phyloP scores from a whole-genome alignment of 2,113 vertebrate species.

The Pampusana beccarii region DNA sequence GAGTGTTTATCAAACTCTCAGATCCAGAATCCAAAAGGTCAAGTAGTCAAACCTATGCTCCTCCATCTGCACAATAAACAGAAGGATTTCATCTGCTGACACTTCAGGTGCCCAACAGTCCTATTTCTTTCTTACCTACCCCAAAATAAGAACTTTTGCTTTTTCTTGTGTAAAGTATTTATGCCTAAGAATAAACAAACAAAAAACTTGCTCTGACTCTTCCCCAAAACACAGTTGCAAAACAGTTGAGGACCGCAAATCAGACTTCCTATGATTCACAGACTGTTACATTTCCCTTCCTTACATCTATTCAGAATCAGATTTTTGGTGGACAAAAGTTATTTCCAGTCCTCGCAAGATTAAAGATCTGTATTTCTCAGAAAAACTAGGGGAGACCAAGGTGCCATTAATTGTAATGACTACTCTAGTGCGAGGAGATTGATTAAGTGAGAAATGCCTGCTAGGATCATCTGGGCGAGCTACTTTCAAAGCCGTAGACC shows the following conservation, averaged over 20 bases:
- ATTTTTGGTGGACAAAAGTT: neutral
- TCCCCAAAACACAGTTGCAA: neutral
- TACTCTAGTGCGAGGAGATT: neutral
- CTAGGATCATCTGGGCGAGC: neutral
- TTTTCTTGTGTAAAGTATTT: neutral
- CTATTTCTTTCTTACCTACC: neutral
- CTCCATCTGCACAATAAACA: conserved; percentile 27
- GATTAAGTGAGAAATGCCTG: conserved; percentile 16
- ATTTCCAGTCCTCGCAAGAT: neutral
- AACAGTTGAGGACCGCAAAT: neutral
- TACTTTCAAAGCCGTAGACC: neutral
- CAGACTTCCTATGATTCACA: neutral
- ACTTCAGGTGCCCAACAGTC: neutral
- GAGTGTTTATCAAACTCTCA: conserved; percentile 24
- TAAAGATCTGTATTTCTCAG: neutral
- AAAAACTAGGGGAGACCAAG: neutral
- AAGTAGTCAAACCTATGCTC: neutral
- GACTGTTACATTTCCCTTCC: neutral
- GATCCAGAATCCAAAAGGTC: conserved; percentile 42
- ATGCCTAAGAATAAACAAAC: neutral
- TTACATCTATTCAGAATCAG: neutral
- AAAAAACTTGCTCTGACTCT: neutral
- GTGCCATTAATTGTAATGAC: neutral
- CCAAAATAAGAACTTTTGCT: neutral
- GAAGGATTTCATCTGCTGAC: neutral